Conservation (phyloP, 30 jellyfish, hydroid and myxozoan species). For the Rhopilema esculentum region DNA sequence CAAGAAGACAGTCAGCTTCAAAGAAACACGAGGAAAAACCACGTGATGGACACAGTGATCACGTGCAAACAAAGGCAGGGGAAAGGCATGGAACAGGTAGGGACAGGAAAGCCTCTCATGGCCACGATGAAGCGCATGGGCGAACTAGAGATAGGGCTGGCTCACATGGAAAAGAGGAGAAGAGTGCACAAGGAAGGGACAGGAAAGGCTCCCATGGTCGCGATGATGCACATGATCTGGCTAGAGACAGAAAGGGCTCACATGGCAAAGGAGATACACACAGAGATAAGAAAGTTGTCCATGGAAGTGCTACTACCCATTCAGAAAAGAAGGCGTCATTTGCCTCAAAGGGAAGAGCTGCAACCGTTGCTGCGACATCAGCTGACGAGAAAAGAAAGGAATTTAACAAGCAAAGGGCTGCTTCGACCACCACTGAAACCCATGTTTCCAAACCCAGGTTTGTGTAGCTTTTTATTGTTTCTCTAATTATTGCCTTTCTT, state of each 20-base stretch:
- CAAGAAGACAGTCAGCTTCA: conserved; percentile 51
- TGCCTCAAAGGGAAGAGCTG: conserved; percentile 70
- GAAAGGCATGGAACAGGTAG: background rate
- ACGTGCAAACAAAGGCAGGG: background rate
- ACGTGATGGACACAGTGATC: conserved; percentile 27
- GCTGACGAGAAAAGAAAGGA: conserved; percentile 68
- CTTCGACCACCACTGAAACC: conserved; percentile 46
- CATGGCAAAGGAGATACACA: conserved; percentile 30
- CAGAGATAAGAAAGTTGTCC: conserved; percentile 25
- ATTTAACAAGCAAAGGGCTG: conserved; percentile 41
- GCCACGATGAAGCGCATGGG: background rate
- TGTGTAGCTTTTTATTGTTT: background rate
- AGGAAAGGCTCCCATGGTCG: background rate
- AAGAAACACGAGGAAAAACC: conserved; percentile 50
- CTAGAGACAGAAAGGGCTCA: conserved; percentile 32
- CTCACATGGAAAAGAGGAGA: conserved; percentile 4
- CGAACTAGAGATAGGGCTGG: conserved; percentile 17
- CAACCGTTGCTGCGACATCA: conserved; percentile 65
- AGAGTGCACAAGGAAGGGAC: background rate
- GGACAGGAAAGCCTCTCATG: conserved; percentile 1
- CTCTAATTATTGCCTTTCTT: too few relatives aligned
- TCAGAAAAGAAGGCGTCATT: conserved; percentile 65
- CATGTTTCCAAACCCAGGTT: conserved; percentile 59
- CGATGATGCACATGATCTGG: conserved; percentile 6
- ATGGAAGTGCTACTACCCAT: conserved; percentile 19